Percentiles rank a stretch among this genome's conserved stretches.
phyloP scores from a whole-genome alignment of 2,113 vertebrate genomes.

The Poeciliopsis occidentalis region DNA sequence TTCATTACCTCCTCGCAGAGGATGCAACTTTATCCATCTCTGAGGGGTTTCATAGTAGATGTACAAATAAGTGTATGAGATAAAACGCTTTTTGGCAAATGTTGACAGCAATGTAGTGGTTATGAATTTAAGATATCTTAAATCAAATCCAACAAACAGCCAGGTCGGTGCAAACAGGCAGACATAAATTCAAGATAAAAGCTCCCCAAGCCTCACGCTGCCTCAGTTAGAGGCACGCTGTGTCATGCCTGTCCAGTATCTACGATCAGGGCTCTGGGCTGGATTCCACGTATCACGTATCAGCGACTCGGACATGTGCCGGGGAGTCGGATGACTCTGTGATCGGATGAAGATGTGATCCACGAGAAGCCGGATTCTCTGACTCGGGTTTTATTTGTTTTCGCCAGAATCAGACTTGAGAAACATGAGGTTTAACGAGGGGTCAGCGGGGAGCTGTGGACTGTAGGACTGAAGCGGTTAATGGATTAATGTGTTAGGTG shows the following conservation, averaged over 20 bases:
- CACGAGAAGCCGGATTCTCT: constrained; percentile 52
- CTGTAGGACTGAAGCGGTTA: constrained; percentile 8
- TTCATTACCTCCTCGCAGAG: constrained; percentile 66
- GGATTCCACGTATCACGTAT: constrained; percentile 60
- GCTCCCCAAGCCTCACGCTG: constrained; percentile 4
- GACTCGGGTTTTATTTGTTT: constrained; percentile 62
- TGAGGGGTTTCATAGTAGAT: constrained; percentile 48
- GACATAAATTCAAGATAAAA: constrained; percentile 8
- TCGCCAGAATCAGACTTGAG: constrained; percentile 30
- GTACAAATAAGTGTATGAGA: constrained; percentile 57
- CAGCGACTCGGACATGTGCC: constrained; percentile 49
- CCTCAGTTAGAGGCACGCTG: constrained; percentile 19
- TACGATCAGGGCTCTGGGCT: constrained; percentile 51
- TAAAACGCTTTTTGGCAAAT: constrained; percentile 48
- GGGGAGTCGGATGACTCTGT: constrained; percentile 62
- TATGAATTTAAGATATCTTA: constrained; percentile 27
- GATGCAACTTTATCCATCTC: constrained; percentile 65
- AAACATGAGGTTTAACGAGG: constrained; percentile 27
- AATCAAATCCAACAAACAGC: neutral
- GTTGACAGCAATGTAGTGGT: constrained; percentile 34
- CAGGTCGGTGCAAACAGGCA: constrained; percentile 4
- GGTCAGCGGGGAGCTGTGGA: constrained; percentile 3
- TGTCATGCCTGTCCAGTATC: constrained; percentile 42
- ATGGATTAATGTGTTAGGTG: constrained; percentile 5
- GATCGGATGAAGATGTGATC: constrained; percentile 64